phyloP scores from a whole-genome alignment of 2,888 invertebrate species.

The Leptinotarsa peninsularis region DNA sequence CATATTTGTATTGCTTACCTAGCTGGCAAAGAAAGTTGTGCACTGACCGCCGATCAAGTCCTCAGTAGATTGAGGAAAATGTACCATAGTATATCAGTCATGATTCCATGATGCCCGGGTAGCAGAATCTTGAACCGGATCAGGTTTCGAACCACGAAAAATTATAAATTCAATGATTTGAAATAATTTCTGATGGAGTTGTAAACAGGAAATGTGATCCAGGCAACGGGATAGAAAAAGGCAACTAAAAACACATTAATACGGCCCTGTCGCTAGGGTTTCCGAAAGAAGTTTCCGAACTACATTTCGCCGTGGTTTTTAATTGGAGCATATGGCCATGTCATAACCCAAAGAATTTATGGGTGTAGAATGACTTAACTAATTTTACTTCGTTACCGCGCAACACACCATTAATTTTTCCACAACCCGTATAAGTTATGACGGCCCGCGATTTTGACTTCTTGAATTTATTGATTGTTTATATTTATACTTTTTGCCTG shows the following conservation, averaged over 20 bases:
- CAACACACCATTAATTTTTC: slow-evolving; percentile 59
- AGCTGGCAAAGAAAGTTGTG: too few species aligned
- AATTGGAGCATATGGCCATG: slow-evolving; percentile 62
- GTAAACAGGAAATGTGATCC: too few species aligned
- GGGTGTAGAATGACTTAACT: slow-evolving; percentile 59
- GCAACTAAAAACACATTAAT: background rate
- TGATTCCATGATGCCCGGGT: too few species aligned
- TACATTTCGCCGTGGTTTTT: slow-evolving; percentile 50
- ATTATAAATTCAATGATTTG: too few species aligned
- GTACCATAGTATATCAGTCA: too few species aligned
- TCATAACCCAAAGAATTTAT: slow-evolving; percentile 60
- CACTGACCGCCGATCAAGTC: too few species aligned
- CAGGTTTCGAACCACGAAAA: too few species aligned
- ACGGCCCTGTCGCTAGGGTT: slow-evolving; percentile 20
- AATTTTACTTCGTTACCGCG: slow-evolving; percentile 57
- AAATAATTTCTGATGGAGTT: too few species aligned
- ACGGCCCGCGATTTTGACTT: slow-evolving; percentile 26
- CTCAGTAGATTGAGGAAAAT: too few species aligned
- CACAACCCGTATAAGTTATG: slow-evolving; percentile 33
- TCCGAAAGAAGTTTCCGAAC: slow-evolving; percentile 30
- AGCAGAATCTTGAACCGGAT: too few species aligned
- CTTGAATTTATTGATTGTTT: slow-evolving; percentile 31
- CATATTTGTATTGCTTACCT: too few species aligned
- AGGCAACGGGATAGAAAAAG: background rate
- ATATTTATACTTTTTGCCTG: slow-evolving; percentile 20